Percentiles rank a stretch among this genome's conserved stretches.
These are phyloP conservation scores for Volucella inanis DNA, from an alignment of 2,888 invertebrate genomes.

Conservation along the genomic window DNA sequence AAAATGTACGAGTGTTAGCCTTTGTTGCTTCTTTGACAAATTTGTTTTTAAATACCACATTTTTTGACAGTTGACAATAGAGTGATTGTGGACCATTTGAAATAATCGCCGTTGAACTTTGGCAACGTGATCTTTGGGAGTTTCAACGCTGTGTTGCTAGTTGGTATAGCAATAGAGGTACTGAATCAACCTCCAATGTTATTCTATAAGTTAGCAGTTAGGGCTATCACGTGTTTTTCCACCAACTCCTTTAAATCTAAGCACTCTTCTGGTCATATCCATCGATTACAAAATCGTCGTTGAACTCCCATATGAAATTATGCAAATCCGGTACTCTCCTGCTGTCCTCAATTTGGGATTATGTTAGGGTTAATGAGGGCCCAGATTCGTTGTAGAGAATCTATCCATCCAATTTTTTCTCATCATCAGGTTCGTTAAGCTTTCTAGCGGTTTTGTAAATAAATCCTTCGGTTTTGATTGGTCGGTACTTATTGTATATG, in stretches of 20 bases:
- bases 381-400: not conserved
- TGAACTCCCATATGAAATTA: not conserved
- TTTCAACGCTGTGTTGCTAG: not conserved
- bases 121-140: conserved; percentile 9
- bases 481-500: too few species aligned
- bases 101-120: conserved; percentile 10
- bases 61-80: conserved; percentile 1
- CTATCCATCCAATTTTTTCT: not conserved
- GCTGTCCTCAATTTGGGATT: not conserved
- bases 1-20: too few species aligned
- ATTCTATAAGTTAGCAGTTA: not conserved
- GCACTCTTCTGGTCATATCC: not conserved
- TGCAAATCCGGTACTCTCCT: not conserved
- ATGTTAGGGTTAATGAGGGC: not conserved
- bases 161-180: not conserved
- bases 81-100: conserved; percentile 12
- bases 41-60: conserved; percentile 23
- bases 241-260: not conserved
- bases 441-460: too few species aligned
- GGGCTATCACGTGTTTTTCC: not conserved
- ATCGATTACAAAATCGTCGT: not conserved
- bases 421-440: not conserved
- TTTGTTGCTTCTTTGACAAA: conserved; percentile 5
- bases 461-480: too few species aligned
- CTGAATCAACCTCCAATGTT: not conserved